Evolutionary conservation across 2,888 invertebrate species (phyloP), one percentile per base, ranked within the genome.

Genomic region (Eupithecia centaureata): DNA sequence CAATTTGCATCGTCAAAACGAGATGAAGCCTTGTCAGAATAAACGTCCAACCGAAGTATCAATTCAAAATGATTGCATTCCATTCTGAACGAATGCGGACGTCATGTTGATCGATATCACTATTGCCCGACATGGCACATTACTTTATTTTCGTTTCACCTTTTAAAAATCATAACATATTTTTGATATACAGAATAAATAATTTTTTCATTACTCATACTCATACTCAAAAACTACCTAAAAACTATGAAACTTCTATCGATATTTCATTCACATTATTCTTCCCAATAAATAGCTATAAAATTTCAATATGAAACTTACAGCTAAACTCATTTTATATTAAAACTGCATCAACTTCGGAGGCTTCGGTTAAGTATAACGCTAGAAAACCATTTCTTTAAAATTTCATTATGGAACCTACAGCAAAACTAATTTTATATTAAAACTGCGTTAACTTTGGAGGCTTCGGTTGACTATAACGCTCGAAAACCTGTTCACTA

Each of bases 401-500:
- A 47, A 47, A 42, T 2, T 18, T 15, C 10, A 18, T 22, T 10
- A 22, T 10, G n/a, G 2, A 12, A 47, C 2, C 10, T 8, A 35
- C 5, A 10, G 15, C 1, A 18, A 42, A 47, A 47, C 47, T 47
- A 47, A 18, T 22, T 47, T 22, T 18, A 4, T 47, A 47, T 47
- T 1, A 47, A 47, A 47, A 47, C 3, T 22, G 47, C 22, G 10
- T 22, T 4, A 2, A 27, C 52, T 52, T 27, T 3, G 25, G 27
- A 52, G 27, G 18, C 15, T 52, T 52, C 15, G 2, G 52, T 51
- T 60, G 76, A 70, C 60, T 72, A 74, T 73, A 75, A 75, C 76
- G 70, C 65, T 72, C 76, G 64, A 73, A 82, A 82, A 77, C 74
- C 69, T 75, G 76, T 74, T 76, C 79, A 79, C 82, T 79, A 84